Percentiles rank a stretch among this genome's conserved stretches.
phyloP scores from a whole-genome alignment of 2,888 invertebrate genomes.

The Eumerus sabulonum region DNA sequence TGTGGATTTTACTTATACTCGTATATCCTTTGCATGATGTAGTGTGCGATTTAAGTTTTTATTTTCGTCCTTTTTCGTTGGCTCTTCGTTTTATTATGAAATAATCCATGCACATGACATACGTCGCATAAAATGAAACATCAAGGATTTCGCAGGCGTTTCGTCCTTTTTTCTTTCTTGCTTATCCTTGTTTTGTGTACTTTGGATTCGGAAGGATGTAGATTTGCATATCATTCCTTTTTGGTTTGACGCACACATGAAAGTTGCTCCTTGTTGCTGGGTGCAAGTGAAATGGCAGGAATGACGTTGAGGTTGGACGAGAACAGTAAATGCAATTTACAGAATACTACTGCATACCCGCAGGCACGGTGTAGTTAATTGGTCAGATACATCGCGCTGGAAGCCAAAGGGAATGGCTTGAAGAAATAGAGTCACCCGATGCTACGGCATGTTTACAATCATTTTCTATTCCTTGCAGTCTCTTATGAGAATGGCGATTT shows the following conservation, averaged over 20 bases:
- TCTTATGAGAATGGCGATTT: no score
- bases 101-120: conserved; percentile 54
- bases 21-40: conserved; percentile 8
- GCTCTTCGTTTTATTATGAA: conserved; percentile 20
- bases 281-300: conserved; percentile 22
- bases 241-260: conserved; percentile 3
- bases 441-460: no score
- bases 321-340: conserved; percentile 3
- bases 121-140: conserved; percentile 55
- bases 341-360: neutral
- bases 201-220: conserved; percentile 14
- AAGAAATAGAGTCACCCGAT: no score
- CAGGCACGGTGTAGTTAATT: no score
- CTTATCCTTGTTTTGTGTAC: neutral
- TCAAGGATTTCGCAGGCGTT: conserved; percentile 37
- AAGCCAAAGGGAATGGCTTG: no score
- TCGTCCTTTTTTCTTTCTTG: conserved; percentile 2
- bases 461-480: no score
- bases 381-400: no score
- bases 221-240: conserved; percentile 31
- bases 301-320: conserved; percentile 3
- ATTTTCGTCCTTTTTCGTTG: conserved; percentile 16
- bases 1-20: conserved; percentile 5
- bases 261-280: neutral
- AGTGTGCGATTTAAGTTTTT: conserved; percentile 10